These are phyloP conservation scores for Hephaestus fuliginosus DNA, from an alignment of 2,797 vertebrate genomes.

Conservation along the genomic window DNA sequence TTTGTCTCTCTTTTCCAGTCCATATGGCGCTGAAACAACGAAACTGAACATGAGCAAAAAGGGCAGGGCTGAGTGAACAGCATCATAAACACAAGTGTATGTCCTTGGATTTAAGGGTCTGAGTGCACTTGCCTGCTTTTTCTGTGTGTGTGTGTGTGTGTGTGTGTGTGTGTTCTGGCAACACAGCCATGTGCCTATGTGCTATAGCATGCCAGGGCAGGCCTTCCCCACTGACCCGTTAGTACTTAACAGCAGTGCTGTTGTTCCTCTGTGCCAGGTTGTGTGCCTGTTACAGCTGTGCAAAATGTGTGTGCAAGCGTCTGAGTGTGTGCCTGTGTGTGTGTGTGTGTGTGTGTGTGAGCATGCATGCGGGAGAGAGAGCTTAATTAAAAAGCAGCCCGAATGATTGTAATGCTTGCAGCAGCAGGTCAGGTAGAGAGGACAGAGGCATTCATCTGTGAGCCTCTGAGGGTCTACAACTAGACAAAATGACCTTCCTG, in stretches of 20 bases:
- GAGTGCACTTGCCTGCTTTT: constrained; percentile 26
- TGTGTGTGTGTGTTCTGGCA: constrained; percentile 37
- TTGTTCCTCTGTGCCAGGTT: constrained; percentile 67
- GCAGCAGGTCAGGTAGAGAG: constrained; percentile 74
- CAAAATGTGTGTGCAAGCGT: constrained; percentile 20
- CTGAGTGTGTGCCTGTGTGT: neutral
- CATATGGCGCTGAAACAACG: constrained; percentile 14
- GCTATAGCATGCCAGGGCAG: constrained; percentile 52
- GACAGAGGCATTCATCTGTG: constrained; percentile 77
- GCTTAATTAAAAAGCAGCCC: constrained; percentile 78
- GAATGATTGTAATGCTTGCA: constrained; percentile 70
- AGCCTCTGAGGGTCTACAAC: constrained; percentile 70
- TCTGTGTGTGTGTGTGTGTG: constrained; percentile 19
- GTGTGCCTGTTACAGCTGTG: constrained; percentile 67
- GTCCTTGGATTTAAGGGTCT: constrained; percentile 48
- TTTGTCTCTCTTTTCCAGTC: neutral
- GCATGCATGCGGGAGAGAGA: constrained; percentile 44
- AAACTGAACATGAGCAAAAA: constrained; percentile 36
- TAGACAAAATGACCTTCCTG: constrained; percentile 72
- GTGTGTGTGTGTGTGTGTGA: constrained; percentile 3
- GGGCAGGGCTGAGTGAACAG: constrained; percentile 2
- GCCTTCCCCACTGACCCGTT: constrained; percentile 72
- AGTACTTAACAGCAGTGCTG: constrained; percentile 74
- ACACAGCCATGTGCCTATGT: constrained; percentile 60
- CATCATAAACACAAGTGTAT: constrained; percentile 37